A percentile compares a stretch with the other conserved stretches of the same genome.
Conservation (phyloP, 2,888 invertebrate genomes). For the Acronicta leporina region DNA sequence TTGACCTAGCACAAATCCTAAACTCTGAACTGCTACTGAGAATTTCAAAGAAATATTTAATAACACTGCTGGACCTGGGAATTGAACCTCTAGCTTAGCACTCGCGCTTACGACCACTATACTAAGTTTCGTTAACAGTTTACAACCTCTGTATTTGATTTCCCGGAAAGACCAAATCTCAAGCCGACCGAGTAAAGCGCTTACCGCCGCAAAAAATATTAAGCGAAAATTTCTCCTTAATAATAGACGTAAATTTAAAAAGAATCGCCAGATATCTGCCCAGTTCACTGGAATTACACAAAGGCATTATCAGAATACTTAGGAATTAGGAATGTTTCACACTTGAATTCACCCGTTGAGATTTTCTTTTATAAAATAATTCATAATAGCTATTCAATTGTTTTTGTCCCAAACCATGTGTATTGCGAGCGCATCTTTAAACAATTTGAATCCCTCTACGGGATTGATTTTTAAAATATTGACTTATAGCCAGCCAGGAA, state of each 20-base stretch:
- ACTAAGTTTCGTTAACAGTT: no score
- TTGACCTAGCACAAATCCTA: no score
- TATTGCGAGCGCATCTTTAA: not conserved
- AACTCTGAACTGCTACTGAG: no score
- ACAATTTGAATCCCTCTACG: no score
- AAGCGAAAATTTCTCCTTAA: not conserved
- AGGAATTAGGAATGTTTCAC: slow-evolving; percentile 23
- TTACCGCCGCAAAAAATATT: not conserved
- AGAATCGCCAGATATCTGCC: slow-evolving; percentile 9
- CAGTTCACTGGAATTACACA: slow-evolving; percentile 24
- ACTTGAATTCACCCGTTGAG: slow-evolving; percentile 12
- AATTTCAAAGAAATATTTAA: no score
- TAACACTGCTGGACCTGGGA: no score
- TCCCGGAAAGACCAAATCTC: not conserved
- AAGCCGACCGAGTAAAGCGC: not conserved
- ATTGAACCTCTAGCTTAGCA: no score
- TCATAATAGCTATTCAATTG: slow-evolving; percentile 5
- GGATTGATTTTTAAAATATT: no score
- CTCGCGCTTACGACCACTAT: no score
- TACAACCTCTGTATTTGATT: no score
- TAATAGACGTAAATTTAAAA: slow-evolving; percentile 12
- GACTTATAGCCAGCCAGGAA: no score
- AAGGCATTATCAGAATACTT: slow-evolving; percentile 18
- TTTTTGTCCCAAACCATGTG: not conserved
- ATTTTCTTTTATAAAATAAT: slow-evolving; percentile 21